A percentile compares a stretch with the other conserved stretches of the same genome.
These are phyloP conservation scores for Chunga burmeisteri DNA, from an alignment of 2,113 vertebrate genomes.

Conservation along the genomic window DNA sequence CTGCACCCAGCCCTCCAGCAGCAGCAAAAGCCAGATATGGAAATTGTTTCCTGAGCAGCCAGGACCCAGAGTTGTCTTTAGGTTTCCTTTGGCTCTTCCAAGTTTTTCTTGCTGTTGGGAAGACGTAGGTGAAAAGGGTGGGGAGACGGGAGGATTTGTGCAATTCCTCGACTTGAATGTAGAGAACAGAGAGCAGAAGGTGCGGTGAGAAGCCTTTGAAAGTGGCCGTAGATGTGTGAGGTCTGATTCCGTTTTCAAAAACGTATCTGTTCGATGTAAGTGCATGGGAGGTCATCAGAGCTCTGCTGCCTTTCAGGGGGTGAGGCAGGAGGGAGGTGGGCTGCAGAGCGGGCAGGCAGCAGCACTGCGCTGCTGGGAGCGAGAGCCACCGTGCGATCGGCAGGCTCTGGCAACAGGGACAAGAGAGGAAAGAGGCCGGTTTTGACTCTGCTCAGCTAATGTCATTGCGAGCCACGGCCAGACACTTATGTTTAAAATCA, in stretches of 20 bases:
- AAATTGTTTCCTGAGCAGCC: not conserved
- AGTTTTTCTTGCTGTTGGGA: not conserved
- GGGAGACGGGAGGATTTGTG: not conserved
- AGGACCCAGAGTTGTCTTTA: not conserved
- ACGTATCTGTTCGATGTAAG: not conserved
- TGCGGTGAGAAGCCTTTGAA: not conserved
- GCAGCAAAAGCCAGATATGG: not conserved
- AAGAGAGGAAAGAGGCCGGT: not conserved
- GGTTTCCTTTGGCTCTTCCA: not conserved
- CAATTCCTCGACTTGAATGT: not conserved
- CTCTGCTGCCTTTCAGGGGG: not conserved
- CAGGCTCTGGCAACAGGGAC: not conserved
- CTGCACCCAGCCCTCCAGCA: not conserved
- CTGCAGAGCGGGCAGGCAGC: not conserved
- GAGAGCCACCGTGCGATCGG: not conserved
- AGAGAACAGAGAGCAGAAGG: constrained; percentile 43
- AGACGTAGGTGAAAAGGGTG: not conserved
- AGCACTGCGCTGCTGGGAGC: not conserved
- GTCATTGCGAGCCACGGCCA: not conserved
- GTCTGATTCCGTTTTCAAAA: constrained; percentile 28
- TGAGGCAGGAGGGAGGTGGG: not conserved
- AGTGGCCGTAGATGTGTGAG: constrained; percentile 14
- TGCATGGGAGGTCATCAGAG: constrained; percentile 24
- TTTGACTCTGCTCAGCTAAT: not conserved
- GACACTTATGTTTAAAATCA: not conserved